Evolutionary conservation across 1,140 invertebrate species (phyloP).

Genomic region (Drosophila trapezifrons): DNA sequence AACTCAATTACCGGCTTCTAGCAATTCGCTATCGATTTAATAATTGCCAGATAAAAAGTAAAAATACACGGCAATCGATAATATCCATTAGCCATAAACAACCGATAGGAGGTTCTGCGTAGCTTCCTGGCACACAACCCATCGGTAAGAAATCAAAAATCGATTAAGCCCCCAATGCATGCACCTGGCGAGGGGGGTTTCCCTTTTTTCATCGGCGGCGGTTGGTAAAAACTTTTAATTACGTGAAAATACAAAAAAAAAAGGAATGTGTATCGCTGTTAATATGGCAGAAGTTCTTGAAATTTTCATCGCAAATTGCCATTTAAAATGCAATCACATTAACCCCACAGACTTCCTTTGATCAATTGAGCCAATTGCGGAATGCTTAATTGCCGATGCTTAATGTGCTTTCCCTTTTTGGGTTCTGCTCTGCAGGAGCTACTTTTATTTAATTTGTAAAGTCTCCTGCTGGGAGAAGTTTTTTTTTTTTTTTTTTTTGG

Average conservation of each 20-base stretch:
- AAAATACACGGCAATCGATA: conserved; percentile 56
- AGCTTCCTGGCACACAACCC: conserved; percentile 46
- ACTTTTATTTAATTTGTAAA: conserved; percentile 26
- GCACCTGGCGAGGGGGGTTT: conserved; percentile 14
- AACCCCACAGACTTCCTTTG: conserved; percentile 39
- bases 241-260: conserved; percentile 29
- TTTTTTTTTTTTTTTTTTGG: conserved; percentile 1
- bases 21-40: conserved; percentile 60
- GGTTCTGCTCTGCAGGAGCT: background rate
- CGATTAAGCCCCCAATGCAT: conserved; percentile 61
- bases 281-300: conserved; percentile 49
- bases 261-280: conserved; percentile 40
- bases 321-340: conserved; percentile 53
- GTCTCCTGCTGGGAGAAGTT: background rate
- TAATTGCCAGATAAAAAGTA: conserved; percentile 59
- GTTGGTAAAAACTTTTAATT: conserved; percentile 67
- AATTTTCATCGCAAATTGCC: conserved; percentile 40
- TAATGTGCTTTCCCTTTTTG: conserved; percentile 32
- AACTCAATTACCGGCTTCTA: conserved; percentile 47
- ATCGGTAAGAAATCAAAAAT: conserved; percentile 78
- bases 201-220: conserved; percentile 25
- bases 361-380: conserved; percentile 53
- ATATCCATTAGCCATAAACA: conserved; percentile 54
- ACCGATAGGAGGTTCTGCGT: conserved; percentile 16
- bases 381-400: conserved; percentile 46